Evolutionary conservation across 2,888 invertebrate genomes (phyloP).

Genomic region (Nephrotoma flavescens): DNA sequence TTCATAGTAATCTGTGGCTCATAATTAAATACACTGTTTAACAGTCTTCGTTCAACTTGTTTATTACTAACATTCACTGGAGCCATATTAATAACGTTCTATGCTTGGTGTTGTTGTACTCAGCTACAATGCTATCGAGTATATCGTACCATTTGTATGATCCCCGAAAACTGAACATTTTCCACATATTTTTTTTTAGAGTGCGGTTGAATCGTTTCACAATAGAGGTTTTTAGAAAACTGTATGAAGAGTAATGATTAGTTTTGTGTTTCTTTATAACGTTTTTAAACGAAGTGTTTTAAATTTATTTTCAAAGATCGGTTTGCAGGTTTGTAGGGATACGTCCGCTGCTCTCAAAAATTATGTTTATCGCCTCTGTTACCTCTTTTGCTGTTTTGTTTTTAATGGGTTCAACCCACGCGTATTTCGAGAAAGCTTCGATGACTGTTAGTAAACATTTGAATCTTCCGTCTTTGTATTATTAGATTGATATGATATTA

Average conservation of each 20-base stretch:
- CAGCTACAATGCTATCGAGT: slow-evolving; percentile 10
- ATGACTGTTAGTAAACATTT: no score
- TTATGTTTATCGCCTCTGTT: no score
- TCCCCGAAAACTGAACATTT: slow-evolving; percentile 6
- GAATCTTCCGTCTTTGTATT: no score
- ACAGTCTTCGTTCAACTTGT: slow-evolving; percentile 13
- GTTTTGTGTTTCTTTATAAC: no score
- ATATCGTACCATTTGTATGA: slow-evolving; percentile 14
- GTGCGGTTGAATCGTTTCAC: slow-evolving; percentile 1
- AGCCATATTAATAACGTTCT: slow-evolving; percentile 20
- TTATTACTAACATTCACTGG: slow-evolving; percentile 21
- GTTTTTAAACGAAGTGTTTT: no score
- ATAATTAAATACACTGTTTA: slow-evolving; percentile 15
- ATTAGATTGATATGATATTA: no score
- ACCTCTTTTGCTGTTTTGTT: no score
- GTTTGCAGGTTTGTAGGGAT: no score
- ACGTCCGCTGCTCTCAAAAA: no score
- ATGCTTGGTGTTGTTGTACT: slow-evolving; percentile 22
- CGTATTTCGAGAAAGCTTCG: no score
- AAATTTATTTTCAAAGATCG: no score
- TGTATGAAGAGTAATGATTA: background rate
- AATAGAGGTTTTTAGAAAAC: background rate
- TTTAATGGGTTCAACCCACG: no score
- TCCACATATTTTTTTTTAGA: slow-evolving; percentile 12
- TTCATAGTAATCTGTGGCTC: slow-evolving; percentile 12